phyloP scores from a whole-genome alignment of 2,797 vertebrate species.

The Poecilia picta region DNA sequence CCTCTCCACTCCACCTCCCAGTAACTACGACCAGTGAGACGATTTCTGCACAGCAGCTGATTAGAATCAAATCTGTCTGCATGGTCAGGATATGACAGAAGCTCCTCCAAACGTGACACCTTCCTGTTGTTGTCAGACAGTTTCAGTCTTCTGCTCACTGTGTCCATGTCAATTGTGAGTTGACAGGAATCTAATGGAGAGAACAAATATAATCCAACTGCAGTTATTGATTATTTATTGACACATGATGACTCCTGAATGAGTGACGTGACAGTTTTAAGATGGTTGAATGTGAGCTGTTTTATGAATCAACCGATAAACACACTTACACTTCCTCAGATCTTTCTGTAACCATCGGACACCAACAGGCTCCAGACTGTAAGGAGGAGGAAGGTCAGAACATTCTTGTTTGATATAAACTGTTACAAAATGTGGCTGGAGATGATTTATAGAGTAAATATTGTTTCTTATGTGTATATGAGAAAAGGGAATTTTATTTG shows the following conservation, averaged over 20 bases:
- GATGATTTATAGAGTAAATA: no score
- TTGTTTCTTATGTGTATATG: no score
- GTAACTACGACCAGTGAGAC: not conserved
- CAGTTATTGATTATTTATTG: not conserved
- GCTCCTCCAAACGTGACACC: not conserved
- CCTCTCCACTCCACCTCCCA: not conserved
- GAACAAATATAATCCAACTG: not conserved
- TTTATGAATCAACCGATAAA: not conserved
- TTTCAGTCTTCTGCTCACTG: not conserved
- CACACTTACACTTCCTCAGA: not conserved
- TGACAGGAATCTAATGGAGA: not conserved
- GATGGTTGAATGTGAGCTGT: not conserved
- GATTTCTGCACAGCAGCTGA: not conserved
- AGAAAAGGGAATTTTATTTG: no score
- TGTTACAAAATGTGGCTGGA: no score
- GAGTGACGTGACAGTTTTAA: not conserved
- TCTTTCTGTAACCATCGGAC: not conserved
- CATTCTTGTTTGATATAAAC: not conserved
- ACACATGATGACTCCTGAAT: not conserved
- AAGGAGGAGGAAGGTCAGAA: not conserved
- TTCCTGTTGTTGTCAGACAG: constrained; percentile 4
- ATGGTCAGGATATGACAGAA: not conserved
- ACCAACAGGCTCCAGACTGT: not conserved
- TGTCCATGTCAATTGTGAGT: not conserved
- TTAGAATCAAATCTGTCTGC: not conserved